Conservation (phyloP, 2,113 vertebrate species). For the Lepus americanus region DNA sequence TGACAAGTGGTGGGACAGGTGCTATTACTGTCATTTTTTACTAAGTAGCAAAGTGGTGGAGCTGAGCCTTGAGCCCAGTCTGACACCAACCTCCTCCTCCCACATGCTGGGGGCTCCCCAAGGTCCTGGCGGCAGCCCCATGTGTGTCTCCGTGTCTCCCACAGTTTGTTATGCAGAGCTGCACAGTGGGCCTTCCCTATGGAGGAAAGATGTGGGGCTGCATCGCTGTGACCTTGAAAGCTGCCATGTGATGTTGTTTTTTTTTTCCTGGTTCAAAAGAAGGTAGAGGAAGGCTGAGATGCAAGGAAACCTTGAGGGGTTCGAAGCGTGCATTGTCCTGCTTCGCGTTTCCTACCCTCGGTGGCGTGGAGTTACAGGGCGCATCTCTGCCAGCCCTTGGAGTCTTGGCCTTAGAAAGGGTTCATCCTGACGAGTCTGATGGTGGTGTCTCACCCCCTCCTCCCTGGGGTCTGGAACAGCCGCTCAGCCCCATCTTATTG, state of each 20-base stretch:
- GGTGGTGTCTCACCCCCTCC: neutral
- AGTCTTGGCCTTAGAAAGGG: neutral
- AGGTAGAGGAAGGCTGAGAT: neutral
- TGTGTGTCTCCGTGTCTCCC: neutral
- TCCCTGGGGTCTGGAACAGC: neutral
- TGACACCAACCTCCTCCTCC: neutral
- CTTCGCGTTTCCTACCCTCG: neutral
- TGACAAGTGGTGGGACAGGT: neutral
- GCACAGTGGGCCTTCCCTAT: neutral
- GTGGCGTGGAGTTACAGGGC: neutral
- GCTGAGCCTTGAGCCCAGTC: neutral
- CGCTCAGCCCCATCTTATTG: neutral
- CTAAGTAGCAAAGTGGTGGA: neutral
- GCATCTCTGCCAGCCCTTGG: neutral
- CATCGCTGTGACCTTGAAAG: neutral
- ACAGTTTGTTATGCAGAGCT: neutral
- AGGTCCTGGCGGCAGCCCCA: accelerated
- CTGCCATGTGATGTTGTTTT: neutral
- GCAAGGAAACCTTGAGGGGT: neutral
- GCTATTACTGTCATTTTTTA: neutral
- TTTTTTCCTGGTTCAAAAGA: neutral
- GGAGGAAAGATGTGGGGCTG: neutral
- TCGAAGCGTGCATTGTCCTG: neutral
- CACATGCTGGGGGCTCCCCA: neutral
- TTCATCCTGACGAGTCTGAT: neutral